Percentiles rank a stretch among this genome's conserved stretches.
Conservation (phyloP, 2,797 vertebrate genomes). For the Dicrostonyx torquatus region DNA sequence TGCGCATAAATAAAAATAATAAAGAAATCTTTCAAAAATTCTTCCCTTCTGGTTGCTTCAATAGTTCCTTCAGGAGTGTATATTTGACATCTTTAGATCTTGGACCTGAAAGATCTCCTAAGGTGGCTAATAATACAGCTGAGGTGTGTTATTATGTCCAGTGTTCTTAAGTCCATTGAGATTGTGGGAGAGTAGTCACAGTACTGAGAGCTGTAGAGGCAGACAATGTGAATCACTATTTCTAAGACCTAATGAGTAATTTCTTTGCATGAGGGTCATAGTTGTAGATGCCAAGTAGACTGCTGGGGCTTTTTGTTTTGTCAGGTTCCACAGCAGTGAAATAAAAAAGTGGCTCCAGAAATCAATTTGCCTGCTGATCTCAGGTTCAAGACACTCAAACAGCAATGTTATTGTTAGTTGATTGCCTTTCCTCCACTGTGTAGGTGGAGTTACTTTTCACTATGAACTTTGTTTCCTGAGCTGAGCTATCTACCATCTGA, state of each 20-base stretch:
- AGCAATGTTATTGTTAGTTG: not conserved
- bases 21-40: not conserved
- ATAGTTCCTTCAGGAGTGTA: not conserved
- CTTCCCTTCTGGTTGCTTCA: not conserved
- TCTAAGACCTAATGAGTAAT: not conserved
- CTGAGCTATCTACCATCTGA: not conserved
- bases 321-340: not conserved
- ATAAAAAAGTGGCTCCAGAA: not conserved
- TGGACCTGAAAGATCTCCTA: not conserved
- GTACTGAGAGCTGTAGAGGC: not conserved
- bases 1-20: not conserved
- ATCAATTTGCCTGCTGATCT: not conserved
- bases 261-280: not conserved
- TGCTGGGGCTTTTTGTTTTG: not conserved
- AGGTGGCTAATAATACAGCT: not conserved
- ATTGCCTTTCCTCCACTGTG: not conserved
- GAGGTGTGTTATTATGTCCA: not conserved
- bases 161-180: too few relatives aligned
- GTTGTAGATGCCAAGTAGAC: not conserved
- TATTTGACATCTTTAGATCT: not conserved
- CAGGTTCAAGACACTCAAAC: not conserved
- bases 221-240: not conserved
- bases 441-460: not conserved
- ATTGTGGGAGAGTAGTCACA: too few relatives aligned
- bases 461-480: not conserved